Base-by-base conservation (phyloP, 2,888 invertebrate species). In the Myopa tessellatipennis region DNA sequence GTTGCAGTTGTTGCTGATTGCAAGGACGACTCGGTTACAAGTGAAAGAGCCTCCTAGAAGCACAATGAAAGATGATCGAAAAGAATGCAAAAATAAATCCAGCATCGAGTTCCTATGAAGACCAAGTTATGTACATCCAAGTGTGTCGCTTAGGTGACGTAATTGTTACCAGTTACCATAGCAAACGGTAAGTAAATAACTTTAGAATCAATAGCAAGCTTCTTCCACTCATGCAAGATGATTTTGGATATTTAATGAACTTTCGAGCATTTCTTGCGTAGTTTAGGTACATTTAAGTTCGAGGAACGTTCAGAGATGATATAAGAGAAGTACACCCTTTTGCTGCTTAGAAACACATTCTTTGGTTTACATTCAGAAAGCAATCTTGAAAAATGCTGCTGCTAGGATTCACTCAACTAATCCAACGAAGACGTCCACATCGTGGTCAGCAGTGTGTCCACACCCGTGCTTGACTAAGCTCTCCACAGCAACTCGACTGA, bases 401-500 rank as follows among this genome's bases (percentile, higher is more conserved):
- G 40, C 69, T 50, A 50, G 16, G 68, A 69, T 63, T 36, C 34
- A 26, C 34, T 36, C 63, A 63, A 63, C 18, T 60, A 18, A 60
- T 1, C 4, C 38, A 40, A 4, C 45, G 73, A 34, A 77, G 60
- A 71, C 70, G 26, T 70, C 61, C 79, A 74, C 79, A 71, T 79
- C 69, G 78, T 65, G 80, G 77, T 75, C 81, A 76, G 78, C 58
- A 26, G 55, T 65, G 34, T 16, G 74, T 79, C 74, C 71, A 83
- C 84, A 81, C 84, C 84, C 84, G 40, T 36, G 70, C 70, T 70
- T 14, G 61, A 63, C 8, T 40, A 58, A 45, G 45, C 45, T 45
- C 68, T 55, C 36, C 16, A 65, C 55, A 71, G 45, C 18, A 34
- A n/a, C 18, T 7, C 16, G 45, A 61, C 60, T 18, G 72, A 78